These are phyloP conservation scores for Malurus elegans DNA, from an alignment of 2,113 vertebrate species.

Conservation along the genomic window DNA sequence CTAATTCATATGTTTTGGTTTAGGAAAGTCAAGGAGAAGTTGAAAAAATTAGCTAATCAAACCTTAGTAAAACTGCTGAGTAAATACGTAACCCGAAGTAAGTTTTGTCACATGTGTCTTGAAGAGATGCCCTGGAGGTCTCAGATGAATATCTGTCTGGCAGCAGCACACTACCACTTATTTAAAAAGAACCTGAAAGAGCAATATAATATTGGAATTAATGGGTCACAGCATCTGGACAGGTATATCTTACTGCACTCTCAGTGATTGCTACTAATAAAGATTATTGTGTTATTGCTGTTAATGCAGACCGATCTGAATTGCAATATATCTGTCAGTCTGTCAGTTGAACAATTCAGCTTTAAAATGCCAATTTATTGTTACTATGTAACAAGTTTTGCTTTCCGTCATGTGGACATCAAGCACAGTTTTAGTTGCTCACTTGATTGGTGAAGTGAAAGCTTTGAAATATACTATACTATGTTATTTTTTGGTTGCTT, in stretches of 20 bases:
- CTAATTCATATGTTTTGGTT: neutral
- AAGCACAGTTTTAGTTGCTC: neutral
- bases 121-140: slow-evolving; percentile 86
- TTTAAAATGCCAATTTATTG: neutral
- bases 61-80: slow-evolving; percentile 64
- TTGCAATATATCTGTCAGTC: neutral
- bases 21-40: slow-evolving; percentile 47
- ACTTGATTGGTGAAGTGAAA: neutral
- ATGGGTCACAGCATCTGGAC: neutral
- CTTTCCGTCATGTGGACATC: neutral
- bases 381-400: neutral
- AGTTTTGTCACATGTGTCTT: slow-evolving; percentile 70
- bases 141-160: slow-evolving; percentile 82
- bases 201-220: slow-evolving; percentile 8
- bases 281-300: neutral
- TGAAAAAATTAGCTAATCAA: slow-evolving; percentile 59
- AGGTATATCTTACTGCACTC: slow-evolving; percentile 63
- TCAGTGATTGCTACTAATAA: neutral
- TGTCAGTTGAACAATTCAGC: neutral
- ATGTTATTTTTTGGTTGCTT: neutral
- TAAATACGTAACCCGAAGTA: slow-evolving; percentile 58
- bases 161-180: slow-evolving; percentile 74
- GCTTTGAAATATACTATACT: neutral
- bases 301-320: neutral
- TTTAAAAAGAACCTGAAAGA: slow-evolving; percentile 73